Percentiles rank a stretch among this genome's conserved stretches.
Conservation (phyloP, 2,888 invertebrate species). For the Amitus sp. region DNA sequence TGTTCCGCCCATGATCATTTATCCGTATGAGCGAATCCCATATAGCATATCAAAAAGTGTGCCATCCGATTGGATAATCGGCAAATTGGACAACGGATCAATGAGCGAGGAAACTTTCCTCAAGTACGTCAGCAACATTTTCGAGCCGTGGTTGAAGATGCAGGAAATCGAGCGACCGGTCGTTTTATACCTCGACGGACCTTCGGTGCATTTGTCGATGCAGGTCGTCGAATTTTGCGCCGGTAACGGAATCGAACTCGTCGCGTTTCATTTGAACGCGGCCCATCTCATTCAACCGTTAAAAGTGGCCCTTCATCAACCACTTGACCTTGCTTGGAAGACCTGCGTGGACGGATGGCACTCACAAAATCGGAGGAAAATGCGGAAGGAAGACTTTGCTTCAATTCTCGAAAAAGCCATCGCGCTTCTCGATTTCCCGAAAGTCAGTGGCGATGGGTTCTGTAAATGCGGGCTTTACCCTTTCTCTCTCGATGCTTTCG, state of each 20-base stretch:
- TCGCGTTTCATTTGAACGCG: constrained; percentile 57
- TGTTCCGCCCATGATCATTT: constrained; percentile 49
- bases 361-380: too few species aligned
- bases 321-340: too few species aligned
- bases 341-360: too few species aligned
- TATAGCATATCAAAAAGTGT: constrained; percentile 41
- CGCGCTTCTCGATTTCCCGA: too few species aligned
- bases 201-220: constrained; percentile 56
- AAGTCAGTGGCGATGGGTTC: too few species aligned
- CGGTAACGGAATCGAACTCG: constrained; percentile 53
- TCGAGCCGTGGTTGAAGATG: constrained; percentile 53
- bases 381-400: too few species aligned
- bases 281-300: constrained; percentile 30
- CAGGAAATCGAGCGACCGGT: constrained; percentile 54
- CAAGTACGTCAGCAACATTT: constrained; percentile 60
- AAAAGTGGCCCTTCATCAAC: not conserved
- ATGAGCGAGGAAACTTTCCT: constrained; percentile 61
- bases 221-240: constrained; percentile 58
- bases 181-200: constrained; percentile 61
- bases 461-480: too few species aligned
- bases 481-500: too few species aligned
- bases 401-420: too few species aligned
- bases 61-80: constrained; percentile 56
- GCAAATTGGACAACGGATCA: constrained; percentile 62
- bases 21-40: constrained; percentile 51